Evolutionary conservation across 2,113 vertebrate species (phyloP).

Genomic region (Oreocharis arfaki): DNA sequence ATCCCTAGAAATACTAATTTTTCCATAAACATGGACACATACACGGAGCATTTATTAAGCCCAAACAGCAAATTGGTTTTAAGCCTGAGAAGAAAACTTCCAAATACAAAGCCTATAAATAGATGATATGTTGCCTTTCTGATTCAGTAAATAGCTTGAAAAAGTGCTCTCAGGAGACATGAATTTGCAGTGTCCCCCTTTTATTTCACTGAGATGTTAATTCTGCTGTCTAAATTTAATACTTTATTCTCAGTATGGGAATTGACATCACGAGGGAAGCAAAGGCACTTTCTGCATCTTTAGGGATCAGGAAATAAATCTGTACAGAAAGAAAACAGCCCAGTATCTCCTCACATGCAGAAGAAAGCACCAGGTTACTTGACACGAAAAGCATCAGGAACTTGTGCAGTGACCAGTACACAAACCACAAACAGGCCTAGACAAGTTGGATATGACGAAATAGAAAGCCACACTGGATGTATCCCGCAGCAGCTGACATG

Average conservation of each 20-base stretch:
- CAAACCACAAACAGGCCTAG: neutral
- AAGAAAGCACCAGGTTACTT: neutral
- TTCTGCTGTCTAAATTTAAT: neutral
- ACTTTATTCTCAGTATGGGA: neutral
- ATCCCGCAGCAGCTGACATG: neutral
- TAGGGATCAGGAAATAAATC: neutral
- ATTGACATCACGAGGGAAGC: neutral
- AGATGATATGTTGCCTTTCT: neutral
- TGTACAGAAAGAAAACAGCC: neutral
- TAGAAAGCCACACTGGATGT: neutral
- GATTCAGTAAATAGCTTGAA: neutral
- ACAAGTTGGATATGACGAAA: neutral
- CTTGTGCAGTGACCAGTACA: neutral
- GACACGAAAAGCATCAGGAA: neutral
- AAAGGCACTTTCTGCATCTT: neutral
- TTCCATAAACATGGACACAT: neutral
- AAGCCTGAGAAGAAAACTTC: constrained; percentile 6
- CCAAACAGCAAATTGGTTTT: neutral
- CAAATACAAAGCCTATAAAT: neutral
- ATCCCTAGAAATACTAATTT: neutral
- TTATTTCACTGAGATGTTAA: neutral
- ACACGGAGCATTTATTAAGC: neutral
- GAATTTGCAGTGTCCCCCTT: neutral
- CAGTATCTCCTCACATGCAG: rapidly evolving
- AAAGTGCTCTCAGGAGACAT: neutral